Base-by-base conservation (phyloP, 2,888 invertebrate genomes). In the Cheilosia variabilis region DNA sequence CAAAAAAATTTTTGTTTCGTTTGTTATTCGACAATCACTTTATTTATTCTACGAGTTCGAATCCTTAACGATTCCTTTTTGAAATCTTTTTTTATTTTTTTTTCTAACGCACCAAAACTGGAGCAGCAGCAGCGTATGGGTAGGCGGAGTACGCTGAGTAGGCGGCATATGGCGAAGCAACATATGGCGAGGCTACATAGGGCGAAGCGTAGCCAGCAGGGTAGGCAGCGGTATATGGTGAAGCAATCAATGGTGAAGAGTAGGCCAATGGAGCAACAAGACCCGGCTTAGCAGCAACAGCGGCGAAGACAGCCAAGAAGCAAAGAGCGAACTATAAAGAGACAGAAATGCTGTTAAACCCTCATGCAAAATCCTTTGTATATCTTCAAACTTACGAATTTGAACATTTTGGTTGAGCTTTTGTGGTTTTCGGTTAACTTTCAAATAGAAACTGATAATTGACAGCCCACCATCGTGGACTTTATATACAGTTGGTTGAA, bases 221-320 rank as follows among this genome's bases (percentile, higher is more conserved):
- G 43, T 88, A 88, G 10, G 76, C 78, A 37, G 83, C 79, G 3
- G 83, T 22, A 37, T 89, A 89, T 10, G 88, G 88, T 17, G 87
- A 86, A 0, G 88, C 87, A 24, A 87, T 60, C 47, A 87, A 86
- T 10, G 88, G 89, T 15, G 89, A 68, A 5, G 87, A 90, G 87
- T 89, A 88, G 45, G 89, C 62, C 83, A 90, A 31, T 17, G 88
- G 88, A 47, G 89, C 88, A 19, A 89, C 72, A 22, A 90, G 75
- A 22, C 88, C 90, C 0, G 90, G 90, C 82, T 90, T 90, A 75
- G 90, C 90, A 57, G 88, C 88, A 31, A 88, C 89, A 82, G 88
- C 77, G 43, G 91, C 90, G 60, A 90, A 82, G n/a, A 90, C 22
- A 72, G 90, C 90, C 86, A 90, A 87, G 58, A 90, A 89, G 88